Evolutionary conservation across 2,113 vertebrate genomes (phyloP).

Genomic region (Sardina pilchardus): DNA sequence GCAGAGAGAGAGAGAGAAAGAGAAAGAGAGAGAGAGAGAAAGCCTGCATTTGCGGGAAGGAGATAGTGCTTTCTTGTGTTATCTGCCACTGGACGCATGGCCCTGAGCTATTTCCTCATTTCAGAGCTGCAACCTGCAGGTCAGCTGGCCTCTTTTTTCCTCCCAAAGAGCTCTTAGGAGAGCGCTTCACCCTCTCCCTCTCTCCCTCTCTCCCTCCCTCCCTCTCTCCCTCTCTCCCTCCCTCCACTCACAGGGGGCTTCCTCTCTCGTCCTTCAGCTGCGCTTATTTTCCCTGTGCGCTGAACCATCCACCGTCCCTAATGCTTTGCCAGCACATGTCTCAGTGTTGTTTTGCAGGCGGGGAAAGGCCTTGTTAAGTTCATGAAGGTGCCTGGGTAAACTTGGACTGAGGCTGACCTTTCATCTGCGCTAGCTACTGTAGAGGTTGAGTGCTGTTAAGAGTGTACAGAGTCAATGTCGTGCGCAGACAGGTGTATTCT

Average conservation of each 20-base stretch:
- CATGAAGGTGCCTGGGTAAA: not conserved
- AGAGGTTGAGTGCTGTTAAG: not conserved
- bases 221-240: too few species aligned
- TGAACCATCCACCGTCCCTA: not conserved
- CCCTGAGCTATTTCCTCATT: conserved; percentile 73
- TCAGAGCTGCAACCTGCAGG: conserved; percentile 69
- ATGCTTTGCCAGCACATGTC: not conserved
- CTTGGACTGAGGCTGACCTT: not conserved
- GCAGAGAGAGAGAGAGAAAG: conserved; percentile 20
- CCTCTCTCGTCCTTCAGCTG: conserved; percentile 2
- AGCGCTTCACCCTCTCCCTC: conserved; percentile 55
- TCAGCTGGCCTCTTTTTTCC: conserved; percentile 69
- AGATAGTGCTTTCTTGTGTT: conserved; percentile 76
- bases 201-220: too few species aligned
- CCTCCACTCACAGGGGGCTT: conserved; percentile 42
- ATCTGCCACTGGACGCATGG: conserved; percentile 64
- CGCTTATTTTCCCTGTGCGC: not conserved
- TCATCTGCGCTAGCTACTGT: not conserved
- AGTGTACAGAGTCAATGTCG: not conserved
- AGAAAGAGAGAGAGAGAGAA: not conserved
- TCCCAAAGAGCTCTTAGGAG: conserved; percentile 68
- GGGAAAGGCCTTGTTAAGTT: not conserved
- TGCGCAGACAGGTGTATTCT: not conserved
- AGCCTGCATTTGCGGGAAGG: conserved; percentile 53
- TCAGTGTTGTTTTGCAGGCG: not conserved